Evolutionary conservation across 2,797 vertebrate species (phyloP).

Genomic region (Enteromius argenteus): DNA sequence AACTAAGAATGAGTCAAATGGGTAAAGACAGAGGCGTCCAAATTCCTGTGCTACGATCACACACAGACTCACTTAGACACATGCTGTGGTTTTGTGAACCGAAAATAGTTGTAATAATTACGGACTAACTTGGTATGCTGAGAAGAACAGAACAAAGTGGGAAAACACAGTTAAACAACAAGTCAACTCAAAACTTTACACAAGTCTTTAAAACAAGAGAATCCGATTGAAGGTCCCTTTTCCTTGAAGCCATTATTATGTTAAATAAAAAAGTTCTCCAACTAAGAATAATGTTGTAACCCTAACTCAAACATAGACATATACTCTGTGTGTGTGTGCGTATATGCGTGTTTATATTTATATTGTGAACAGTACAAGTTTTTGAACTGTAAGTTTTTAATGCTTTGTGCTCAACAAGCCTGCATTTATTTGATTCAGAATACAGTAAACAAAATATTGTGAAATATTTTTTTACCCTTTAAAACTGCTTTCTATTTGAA

Average conservation of each 20-base stretch:
- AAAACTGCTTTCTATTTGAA: too few relatives aligned
- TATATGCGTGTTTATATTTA: too few relatives aligned
- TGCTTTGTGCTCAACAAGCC: neutral
- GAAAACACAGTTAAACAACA: constrained; percentile 17
- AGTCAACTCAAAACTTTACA: constrained; percentile 1
- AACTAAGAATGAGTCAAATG: constrained; percentile 72
- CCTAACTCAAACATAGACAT: too few relatives aligned
- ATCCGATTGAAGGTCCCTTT: neutral
- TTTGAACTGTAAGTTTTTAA: too few relatives aligned
- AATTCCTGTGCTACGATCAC: constrained; percentile 3
- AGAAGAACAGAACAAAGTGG: constrained; percentile 28
- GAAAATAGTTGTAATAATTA: constrained; percentile 21
- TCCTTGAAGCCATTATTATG: neutral
- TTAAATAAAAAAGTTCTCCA: neutral
- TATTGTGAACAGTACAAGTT: too few relatives aligned
- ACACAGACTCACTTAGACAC: constrained; percentile 68
- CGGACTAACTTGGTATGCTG: constrained; percentile 5
- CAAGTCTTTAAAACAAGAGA: constrained; percentile 19
- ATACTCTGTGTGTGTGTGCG: too few relatives aligned
- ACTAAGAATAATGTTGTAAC: neutral
- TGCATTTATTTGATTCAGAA: too few relatives aligned
- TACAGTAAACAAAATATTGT: too few relatives aligned
- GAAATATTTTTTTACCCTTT: too few relatives aligned
- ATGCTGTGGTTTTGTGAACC: constrained; percentile 60
- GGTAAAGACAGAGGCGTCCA: constrained; percentile 71